Base-by-base conservation (phyloP, 2,797 vertebrate species). In the Sciurus carolinensis region DNA sequence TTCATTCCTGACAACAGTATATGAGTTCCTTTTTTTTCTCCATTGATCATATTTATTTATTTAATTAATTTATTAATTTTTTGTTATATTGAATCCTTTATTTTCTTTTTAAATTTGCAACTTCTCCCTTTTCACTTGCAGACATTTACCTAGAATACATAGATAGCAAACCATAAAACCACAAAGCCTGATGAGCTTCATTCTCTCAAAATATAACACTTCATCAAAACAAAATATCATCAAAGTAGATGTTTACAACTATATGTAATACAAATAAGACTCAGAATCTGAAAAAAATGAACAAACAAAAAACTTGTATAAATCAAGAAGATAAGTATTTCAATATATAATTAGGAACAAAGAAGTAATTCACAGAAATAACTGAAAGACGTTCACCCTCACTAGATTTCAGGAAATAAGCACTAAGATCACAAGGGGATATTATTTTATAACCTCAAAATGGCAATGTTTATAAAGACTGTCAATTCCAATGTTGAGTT, bases 91-190 rank as follows among this genome's bases (percentile, higher is more conserved):
- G 77, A 17, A 75, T 33, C n/a, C 13, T 81, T 54, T 62, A 17
- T 39, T 93, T 82, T 79, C 64, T 44, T 88, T 24, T 77, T 54
- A 89, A 92, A 44, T 39, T 69, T 86, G 14, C 57, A 71, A 24
- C 14, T 71, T 82, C 15, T 75, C 17, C 7, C 47, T 54, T 47
- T 59, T 30, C 39, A 30, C 14, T 18, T 20, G 17, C 36, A 83
- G 57, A 3, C 18, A 26, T 94, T 89, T 67, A 75, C 44, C 12
- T 88, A 4, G 2, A 50, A 79, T 69, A 11, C 4, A 54, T 64
- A 28, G 9, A 52, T 54, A 39, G 17, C 24, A 39, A 71, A 71
- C 39, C 66, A 67, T 1, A 66, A 67, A 86, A 17, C 5, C 47
- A 86, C 8, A 39, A 71, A 54, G 5, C 7, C 66, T 67, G 47